Evolutionary conservation across 2,888 invertebrate species (phyloP).

Genomic region (Amphipoea oculea): DNA sequence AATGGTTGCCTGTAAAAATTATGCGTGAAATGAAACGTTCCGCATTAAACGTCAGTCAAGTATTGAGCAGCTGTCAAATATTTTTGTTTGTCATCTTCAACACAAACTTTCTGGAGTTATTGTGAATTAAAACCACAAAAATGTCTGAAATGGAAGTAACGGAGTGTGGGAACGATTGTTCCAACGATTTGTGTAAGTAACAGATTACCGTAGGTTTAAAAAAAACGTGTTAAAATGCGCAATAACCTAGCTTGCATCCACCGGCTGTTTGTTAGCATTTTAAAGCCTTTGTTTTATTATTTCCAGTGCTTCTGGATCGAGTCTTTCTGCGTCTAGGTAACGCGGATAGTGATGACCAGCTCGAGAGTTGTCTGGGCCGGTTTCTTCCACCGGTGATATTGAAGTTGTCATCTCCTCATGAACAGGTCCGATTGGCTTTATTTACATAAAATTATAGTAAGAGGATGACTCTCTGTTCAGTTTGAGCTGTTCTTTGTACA

Average conservation of each 20-base stretch:
- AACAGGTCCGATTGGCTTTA: constrained; percentile 91
- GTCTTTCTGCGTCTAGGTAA: constrained; percentile 97
- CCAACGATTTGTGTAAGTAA: constrained; percentile 86
- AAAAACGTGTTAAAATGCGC: constrained; percentile 17
- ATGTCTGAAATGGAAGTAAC: constrained; percentile 89
- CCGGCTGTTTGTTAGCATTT: constrained; percentile 68
- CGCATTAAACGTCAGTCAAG: constrained; percentile 53
- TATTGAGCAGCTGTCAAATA: constrained; percentile 69
- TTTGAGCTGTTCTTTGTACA: not conserved
- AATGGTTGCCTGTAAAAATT: not conserved
- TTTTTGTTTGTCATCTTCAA: constrained; percentile 72
- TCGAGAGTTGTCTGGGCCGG: constrained; percentile 94
- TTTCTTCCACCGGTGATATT: constrained; percentile 97
- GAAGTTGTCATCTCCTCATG: constrained; percentile 96
- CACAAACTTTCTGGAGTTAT: constrained; percentile 65
- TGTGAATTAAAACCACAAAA: constrained; percentile 67
- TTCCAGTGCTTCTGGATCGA: constrained; percentile 95
- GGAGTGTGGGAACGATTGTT: constrained; percentile 82
- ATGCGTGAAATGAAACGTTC: constrained; percentile 32
- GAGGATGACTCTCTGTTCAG: not conserved
- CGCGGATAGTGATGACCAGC: constrained; percentile 96
- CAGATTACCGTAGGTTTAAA: not conserved
- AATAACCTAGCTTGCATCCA: constrained; percentile 52
- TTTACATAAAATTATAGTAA: constrained; percentile 25
- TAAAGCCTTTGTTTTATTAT: constrained; percentile 33